Percentiles rank a stretch among this genome's conserved stretches.
Conservation (phyloP, 2,888 invertebrate genomes). For the Tipula confusa region DNA sequence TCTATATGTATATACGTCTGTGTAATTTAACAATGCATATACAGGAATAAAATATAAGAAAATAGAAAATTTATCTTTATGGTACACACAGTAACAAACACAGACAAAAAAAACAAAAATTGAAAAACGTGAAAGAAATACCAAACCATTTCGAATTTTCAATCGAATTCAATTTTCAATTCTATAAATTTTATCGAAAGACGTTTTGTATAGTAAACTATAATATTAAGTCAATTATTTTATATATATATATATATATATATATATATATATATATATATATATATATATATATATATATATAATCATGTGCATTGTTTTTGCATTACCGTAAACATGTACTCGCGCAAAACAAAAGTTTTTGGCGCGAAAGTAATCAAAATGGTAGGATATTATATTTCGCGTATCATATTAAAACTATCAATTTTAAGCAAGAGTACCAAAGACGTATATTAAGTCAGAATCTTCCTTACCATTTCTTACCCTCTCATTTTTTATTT, state of each 20-base stretch:
- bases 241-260: background rate
- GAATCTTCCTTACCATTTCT: background rate
- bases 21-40: background rate
- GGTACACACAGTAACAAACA: background rate
- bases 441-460: background rate
- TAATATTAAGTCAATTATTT: background rate
- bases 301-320: too few species aligned
- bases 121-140: background rate
- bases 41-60: background rate
- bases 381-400: background rate
- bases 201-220: background rate
- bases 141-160: background rate
- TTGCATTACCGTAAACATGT: background rate
- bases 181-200: background rate
- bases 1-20: background rate
- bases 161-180: conserved; percentile 1
- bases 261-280: too few species aligned
- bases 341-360: background rate
- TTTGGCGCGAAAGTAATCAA: background rate
- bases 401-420: background rate
- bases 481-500: background rate
- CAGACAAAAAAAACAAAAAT: background rate
- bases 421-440: background rate
- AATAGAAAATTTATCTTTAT: background rate
- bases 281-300: too few species aligned